Conservation (phyloP, 1,140 invertebrate species). For the Caerostris darwini region DNA sequence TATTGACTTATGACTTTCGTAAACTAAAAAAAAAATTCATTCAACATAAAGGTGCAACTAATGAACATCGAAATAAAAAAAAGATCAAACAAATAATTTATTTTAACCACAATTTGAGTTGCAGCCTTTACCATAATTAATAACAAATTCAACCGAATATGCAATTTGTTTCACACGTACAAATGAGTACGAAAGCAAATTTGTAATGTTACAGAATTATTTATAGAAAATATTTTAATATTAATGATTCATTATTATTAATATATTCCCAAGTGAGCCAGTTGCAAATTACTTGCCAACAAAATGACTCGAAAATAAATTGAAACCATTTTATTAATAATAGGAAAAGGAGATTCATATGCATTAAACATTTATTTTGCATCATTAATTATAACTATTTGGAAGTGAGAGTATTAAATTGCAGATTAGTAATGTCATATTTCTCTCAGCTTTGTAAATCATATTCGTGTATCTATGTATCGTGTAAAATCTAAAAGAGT, state of each 20-base stretch:
- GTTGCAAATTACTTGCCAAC: background rate
- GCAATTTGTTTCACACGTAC: background rate
- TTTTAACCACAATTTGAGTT: no score
- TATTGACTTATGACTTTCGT: no score
- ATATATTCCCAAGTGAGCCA: background rate
- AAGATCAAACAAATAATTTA: no score
- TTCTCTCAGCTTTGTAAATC: no score
- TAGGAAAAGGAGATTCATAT: background rate
- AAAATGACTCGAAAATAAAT: background rate
- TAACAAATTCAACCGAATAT: background rate
- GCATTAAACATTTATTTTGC: background rate
- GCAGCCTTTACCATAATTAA: background rate
- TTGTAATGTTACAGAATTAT: background rate
- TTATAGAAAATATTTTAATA: constrained; percentile 33
- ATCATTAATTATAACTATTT: background rate
- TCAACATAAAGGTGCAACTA: no score
- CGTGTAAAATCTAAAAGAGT: no score
- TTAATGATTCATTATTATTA: constrained; percentile 17
- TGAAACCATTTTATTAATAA: constrained; percentile 9
- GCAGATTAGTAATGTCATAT: background rate
- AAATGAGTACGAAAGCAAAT: background rate
- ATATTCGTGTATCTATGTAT: no score
- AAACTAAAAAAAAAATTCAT: no score
- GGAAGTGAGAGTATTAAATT: background rate
- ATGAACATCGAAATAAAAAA: no score